Base-by-base conservation (phyloP, 92 coral and sea anemone genomes). In the Micromussa lordhowensis region DNA sequence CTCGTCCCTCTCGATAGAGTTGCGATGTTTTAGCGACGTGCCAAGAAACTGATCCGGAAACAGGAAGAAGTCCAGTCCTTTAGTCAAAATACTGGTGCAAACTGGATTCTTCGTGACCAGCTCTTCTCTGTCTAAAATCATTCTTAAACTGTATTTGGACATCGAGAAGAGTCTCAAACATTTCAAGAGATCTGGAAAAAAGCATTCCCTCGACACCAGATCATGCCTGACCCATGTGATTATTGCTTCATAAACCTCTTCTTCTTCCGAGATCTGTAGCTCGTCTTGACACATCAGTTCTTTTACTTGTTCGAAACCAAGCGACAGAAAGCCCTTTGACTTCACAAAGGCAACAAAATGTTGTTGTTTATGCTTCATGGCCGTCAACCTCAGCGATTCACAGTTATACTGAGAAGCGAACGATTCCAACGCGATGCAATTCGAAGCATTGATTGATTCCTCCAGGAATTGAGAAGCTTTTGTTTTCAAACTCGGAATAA, bases 161-260 rank as follows among this genome's bases (percentile, higher is more conserved):
- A 77, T 77, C 34, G 81, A 77, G 81, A 77, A 77, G 1, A 49
- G 35, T 38, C 68, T 78, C 66, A 53, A 53, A 54, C 82, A 78
- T 78, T 54, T 54, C 68, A 78, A 31, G 21, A 78, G 82, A 40
- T 78, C 82, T 16, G 82, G 82, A 26, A 78, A 29, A 53, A 78
- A 26, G 58, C 82, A 78, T 54, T 78, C 82, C 32, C 82, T 78
- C 19, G 68, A 29, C 58, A 64, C 31, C 74, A 93, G n/a, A 80
- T 96, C 96, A 63, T 95, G 96, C 61, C 88, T 96, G 24, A 96
- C 94, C 99, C 99, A 96, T 54, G 93, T 79, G 91, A 96, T 82
- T 51, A 95, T 98, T 22, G 98, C 93, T 68, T 96, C 99, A 79
- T 94, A 96, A 31, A 96, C 98, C 40, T 94, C 95, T 79, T 96